Conservation (phyloP, 2,888 invertebrate species). For the Oscheius sp. region DNA sequence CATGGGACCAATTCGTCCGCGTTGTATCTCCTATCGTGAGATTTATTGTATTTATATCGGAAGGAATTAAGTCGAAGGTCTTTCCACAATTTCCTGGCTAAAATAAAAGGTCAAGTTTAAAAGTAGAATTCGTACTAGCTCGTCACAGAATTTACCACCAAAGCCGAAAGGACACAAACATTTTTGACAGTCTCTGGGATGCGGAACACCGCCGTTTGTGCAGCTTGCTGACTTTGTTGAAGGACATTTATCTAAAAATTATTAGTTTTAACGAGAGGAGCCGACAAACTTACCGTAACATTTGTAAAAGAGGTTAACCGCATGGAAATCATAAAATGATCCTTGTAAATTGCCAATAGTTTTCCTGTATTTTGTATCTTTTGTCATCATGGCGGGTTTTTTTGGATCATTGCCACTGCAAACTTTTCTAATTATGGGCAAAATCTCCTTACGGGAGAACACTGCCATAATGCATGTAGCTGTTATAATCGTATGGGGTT, state of each 20-base stretch:
- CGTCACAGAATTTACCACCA: neutral
- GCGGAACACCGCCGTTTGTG: neutral
- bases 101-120: neutral
- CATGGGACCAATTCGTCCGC: no score
- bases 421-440: no score
- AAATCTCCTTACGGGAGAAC: no score
- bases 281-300: neutral
- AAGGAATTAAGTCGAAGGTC: no score
- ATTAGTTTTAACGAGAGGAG: neutral
- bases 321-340: neutral
- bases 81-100: neutral
- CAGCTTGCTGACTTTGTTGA: neutral
- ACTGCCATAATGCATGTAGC: slow-evolving; percentile 1
- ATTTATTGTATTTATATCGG: no score
- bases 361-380: no score
- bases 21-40: no score
- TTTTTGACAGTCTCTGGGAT: neutral
- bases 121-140: neutral
- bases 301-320: neutral
- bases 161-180: slow-evolving; percentile 1
- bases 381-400: no score
- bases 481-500: slow-evolving; percentile 2
- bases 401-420: no score
- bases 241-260: neutral
- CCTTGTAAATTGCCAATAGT: neutral